These are phyloP conservation scores for Catharus ustulatus DNA, from an alignment of 2,797 vertebrate species.

Conservation along the genomic window DNA sequence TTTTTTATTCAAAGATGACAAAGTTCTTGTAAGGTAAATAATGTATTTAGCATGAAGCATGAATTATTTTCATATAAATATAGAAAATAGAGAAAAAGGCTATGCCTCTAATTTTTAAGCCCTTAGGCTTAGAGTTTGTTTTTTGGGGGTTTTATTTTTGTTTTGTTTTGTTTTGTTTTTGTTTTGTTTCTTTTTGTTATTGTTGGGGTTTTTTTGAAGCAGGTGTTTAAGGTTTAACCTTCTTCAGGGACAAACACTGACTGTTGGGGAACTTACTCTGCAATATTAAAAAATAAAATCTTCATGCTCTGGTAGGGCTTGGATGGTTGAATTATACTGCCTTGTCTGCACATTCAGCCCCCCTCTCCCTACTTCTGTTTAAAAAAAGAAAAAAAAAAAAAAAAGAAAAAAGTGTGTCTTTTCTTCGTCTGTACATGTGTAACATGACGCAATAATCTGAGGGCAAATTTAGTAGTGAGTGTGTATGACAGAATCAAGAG, in stretches of 20 bases:
- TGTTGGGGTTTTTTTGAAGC: constrained; percentile 84
- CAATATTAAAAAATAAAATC: constrained; percentile 86
- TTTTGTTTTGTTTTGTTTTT: constrained; percentile 37
- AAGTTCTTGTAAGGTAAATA: constrained; percentile 98
- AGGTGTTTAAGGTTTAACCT: constrained; percentile 94
- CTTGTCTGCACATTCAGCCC: constrained; percentile 85
- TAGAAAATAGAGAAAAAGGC: constrained; percentile 95
- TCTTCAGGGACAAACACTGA: constrained; percentile 96
- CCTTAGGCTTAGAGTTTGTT: constrained; percentile 85
- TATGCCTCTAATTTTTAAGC: constrained; percentile 95
- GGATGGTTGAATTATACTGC: constrained; percentile 81
- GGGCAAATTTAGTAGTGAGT: constrained; percentile 87
- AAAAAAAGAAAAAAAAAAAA: constrained; percentile 14
- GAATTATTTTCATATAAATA: constrained; percentile 99
- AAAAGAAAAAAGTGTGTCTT: constrained; percentile 80
- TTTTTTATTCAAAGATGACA: constrained; percentile 91
- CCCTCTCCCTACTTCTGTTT: constrained; percentile 81
- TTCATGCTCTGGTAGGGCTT: constrained; percentile 84
- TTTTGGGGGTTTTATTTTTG: constrained; percentile 29
- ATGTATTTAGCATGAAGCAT: constrained; percentile 99
- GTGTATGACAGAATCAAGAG: constrained; percentile 79
- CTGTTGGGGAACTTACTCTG: constrained; percentile 90
- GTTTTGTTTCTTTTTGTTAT: constrained; percentile 60
- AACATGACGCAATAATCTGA: constrained; percentile 85
- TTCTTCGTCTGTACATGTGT: constrained; percentile 82